phyloP scores from a whole-genome alignment of 1,140 invertebrate genomes.

The Meloidogyne exigua region DNA sequence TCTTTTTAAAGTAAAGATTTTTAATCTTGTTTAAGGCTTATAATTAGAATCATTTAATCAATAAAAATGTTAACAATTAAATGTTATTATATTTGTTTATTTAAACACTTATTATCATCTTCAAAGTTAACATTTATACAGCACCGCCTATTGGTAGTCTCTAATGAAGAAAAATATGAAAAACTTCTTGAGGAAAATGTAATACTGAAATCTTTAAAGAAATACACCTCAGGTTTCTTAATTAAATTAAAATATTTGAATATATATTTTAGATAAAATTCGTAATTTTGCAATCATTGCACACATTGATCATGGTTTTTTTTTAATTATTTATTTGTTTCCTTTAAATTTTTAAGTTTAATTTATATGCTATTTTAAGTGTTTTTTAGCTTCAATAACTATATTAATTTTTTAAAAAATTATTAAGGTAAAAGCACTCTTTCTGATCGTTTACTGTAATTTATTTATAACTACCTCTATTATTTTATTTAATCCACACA shows the following conservation, averaged over 20 bases:
- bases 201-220: background rate
- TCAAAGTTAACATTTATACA: background rate
- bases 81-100: background rate
- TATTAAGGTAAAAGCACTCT: slow-evolving; percentile 80
- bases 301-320: slow-evolving; percentile 85
- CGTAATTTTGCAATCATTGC: slow-evolving; percentile 94
- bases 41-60: too few relatives aligned
- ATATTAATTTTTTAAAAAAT: too few relatives aligned
- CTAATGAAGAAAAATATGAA: slow-evolving; percentile 2
- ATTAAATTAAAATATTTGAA: background rate
- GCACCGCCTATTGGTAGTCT: slow-evolving; percentile 11
- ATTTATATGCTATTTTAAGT: too few relatives aligned
- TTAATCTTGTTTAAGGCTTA: too few relatives aligned
- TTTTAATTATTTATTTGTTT: background rate
- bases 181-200: background rate
- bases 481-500: too few relatives aligned
- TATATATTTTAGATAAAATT: slow-evolving; percentile 71
- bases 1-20: too few relatives aligned
- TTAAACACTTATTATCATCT: background rate
- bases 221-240: slow-evolving; percentile 16
- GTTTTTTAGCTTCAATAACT: too few relatives aligned
- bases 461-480: too few relatives aligned
- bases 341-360: too few relatives aligned
- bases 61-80: background rate
- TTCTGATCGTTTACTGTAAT: slow-evolving; percentile 84